A percentile compares a stretch with the other conserved stretches of the same genome.
phyloP scores from a whole-genome alignment of 2,888 invertebrate species.

The Hanleya hanleyi region DNA sequence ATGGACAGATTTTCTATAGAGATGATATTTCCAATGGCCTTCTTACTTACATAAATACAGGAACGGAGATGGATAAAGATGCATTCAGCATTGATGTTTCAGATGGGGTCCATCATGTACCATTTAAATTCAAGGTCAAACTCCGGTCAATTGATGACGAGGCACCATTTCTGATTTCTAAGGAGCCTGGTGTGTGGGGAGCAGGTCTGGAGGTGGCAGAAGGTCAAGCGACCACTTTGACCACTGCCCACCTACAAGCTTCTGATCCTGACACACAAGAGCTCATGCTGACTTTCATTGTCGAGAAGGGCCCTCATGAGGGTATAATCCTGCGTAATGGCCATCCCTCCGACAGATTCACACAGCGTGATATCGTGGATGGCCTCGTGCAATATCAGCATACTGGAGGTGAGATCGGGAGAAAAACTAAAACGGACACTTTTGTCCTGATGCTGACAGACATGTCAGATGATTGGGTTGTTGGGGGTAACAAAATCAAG shows the following conservation, averaged over 20 bases:
- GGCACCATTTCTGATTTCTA: conserved; percentile 53
- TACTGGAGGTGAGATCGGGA: conserved; percentile 67
- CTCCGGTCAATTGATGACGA: conserved; percentile 68
- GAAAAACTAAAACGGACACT: conserved; percentile 49
- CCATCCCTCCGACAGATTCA: conserved; percentile 57
- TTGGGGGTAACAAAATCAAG: conserved; percentile 57
- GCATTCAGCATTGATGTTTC: conserved; percentile 67
- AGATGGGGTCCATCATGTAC: conserved; percentile 71
- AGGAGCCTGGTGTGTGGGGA: conserved; percentile 46
- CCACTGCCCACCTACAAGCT: conserved; percentile 53
- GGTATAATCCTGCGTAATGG: conserved; percentile 58
- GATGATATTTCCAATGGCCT: conserved; percentile 59
- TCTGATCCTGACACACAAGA: conserved; percentile 66
- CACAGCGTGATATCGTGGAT: conserved; percentile 62
- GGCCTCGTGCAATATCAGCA: conserved; percentile 64
- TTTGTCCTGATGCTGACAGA: conserved; percentile 66
- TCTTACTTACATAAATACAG: conserved; percentile 64
- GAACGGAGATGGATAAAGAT: conserved; percentile 63
- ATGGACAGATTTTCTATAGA: conserved; percentile 62
- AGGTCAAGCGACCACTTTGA: conserved; percentile 50
- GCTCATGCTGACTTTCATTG: conserved; percentile 56
- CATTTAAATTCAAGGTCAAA: conserved; percentile 59
- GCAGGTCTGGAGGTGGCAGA: conserved; percentile 61
- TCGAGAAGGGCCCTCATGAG: conserved; percentile 56
- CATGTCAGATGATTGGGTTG: conserved; percentile 53